A percentile compares a stretch with the other conserved stretches of the same genome.
Conservation (phyloP, 2,113 vertebrate species). For the Chaetodon auriga region DNA sequence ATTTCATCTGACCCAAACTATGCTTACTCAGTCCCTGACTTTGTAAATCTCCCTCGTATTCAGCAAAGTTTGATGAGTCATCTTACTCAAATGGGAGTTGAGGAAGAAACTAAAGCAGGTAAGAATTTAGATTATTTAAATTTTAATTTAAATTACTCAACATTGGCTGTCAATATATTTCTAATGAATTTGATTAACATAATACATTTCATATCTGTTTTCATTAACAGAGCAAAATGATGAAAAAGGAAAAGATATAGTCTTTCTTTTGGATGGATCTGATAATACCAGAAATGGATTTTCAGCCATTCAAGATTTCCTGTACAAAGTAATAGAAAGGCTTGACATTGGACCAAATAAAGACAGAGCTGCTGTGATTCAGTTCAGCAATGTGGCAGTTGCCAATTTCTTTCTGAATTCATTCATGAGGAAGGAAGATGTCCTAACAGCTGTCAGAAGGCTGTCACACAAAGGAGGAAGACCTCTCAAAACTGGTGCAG, state of each 20-base stretch:
- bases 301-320: constrained; percentile 65
- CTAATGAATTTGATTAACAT: background rate
- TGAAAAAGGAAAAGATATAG: constrained; percentile 69
- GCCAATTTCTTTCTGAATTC: constrained; percentile 72
- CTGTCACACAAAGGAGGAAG: constrained; percentile 73
- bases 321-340: constrained; percentile 60
- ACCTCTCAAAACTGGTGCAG: constrained; percentile 71
- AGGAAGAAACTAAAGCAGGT: constrained; percentile 60
- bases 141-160: background rate
- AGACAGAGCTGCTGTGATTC: constrained; percentile 68
- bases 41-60: constrained; percentile 71
- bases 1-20: constrained; percentile 74
- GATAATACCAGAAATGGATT: constrained; percentile 73
- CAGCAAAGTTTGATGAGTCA: constrained; percentile 65
- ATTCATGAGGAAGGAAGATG: constrained; percentile 51
- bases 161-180: background rate
- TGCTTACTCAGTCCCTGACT: constrained; percentile 72
- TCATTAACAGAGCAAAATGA: constrained; percentile 34
- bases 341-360: constrained; percentile 62
- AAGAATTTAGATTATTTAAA: constrained; percentile 40
- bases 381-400: constrained; percentile 64
- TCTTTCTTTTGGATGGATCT: constrained; percentile 82
- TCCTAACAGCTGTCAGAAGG: constrained; percentile 49
- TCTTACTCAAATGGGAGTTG: constrained; percentile 52
- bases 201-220: background rate